Evolutionary conservation across 2,888 invertebrate species (phyloP).

Genomic region (Fragum sueziense): DNA sequence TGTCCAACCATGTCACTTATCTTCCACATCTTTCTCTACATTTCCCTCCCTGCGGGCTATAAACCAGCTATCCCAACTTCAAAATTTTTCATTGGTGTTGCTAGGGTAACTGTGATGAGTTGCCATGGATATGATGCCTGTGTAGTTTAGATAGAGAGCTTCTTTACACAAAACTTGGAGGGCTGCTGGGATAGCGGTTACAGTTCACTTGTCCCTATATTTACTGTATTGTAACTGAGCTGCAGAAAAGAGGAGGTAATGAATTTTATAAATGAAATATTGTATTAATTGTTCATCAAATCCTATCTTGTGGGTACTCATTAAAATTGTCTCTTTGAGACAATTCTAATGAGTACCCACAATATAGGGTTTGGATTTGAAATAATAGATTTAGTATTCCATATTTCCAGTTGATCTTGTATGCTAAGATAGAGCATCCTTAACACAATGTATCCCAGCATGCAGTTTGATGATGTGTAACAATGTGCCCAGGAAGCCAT

Average conservation of each 20-base stretch:
- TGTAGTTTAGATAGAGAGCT: conserved; percentile 56
- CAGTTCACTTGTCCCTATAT: conserved; percentile 41
- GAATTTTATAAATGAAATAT: no score
- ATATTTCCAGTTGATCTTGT: no score
- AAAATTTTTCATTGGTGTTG: conserved; percentile 58
- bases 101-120: conserved; percentile 69
- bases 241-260: no score
- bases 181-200: conserved; percentile 54
- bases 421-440: conserved; percentile 40
- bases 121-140: conserved; percentile 71
- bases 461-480: conserved; percentile 64
- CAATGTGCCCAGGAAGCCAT: conserved; percentile 33
- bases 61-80: conserved; percentile 36
- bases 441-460: conserved; percentile 57
- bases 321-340: no score
- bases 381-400: no score
- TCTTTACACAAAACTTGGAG: conserved; percentile 52
- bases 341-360: no score
- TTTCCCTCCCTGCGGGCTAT: conserved; percentile 45
- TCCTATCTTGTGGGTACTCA: no score
- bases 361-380: no score
- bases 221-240: no score
- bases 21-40: neutral
- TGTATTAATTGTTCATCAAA: no score
- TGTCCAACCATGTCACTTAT: conserved; percentile 21